Percentiles rank a stretch among this genome's conserved stretches.
Evolutionary conservation across 2,113 vertebrate species (phyloP).

Genomic region (Epinephelus fuscoguttatus): DNA sequence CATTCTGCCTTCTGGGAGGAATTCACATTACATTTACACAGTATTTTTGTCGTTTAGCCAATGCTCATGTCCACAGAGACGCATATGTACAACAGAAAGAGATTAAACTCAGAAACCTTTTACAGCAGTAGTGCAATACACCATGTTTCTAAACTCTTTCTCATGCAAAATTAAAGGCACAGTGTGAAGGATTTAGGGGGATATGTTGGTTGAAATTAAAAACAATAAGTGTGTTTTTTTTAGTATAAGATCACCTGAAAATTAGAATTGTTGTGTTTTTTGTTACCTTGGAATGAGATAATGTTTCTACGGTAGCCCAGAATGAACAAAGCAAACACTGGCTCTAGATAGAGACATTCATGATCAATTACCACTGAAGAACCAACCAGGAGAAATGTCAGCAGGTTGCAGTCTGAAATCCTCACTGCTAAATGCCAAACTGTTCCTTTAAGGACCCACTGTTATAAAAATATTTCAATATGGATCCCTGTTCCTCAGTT

Average conservation of each 20-base stretch:
- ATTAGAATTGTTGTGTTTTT: too few species aligned
- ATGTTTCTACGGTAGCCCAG: too few species aligned
- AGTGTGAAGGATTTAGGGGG: neutral
- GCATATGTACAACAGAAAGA: conserved; percentile 18
- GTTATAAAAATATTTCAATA: neutral
- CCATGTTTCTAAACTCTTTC: neutral
- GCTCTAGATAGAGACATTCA: too few species aligned
- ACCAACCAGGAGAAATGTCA: too few species aligned
- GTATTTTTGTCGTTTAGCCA: conserved; percentile 55
- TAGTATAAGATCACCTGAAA: too few species aligned
- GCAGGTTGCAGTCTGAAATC: too few species aligned
- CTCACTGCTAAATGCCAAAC: too few species aligned
- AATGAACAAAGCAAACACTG: too few species aligned
- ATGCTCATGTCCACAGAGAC: conserved; percentile 46
- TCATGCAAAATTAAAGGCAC: neutral
- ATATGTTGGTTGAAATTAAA: too few species aligned
- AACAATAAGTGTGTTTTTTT: too few species aligned
- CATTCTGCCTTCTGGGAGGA: conserved; percentile 50
- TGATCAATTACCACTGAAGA: too few species aligned
- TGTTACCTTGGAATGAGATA: too few species aligned
- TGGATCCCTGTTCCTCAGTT: neutral
- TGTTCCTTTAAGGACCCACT: neutral
- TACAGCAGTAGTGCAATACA: neutral
- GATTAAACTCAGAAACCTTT: conserved; percentile 38
- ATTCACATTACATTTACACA: conserved; percentile 57